These are phyloP conservation scores for Hypsopygia costalis DNA, from an alignment of 2,888 invertebrate species.

Conservation along the genomic window DNA sequence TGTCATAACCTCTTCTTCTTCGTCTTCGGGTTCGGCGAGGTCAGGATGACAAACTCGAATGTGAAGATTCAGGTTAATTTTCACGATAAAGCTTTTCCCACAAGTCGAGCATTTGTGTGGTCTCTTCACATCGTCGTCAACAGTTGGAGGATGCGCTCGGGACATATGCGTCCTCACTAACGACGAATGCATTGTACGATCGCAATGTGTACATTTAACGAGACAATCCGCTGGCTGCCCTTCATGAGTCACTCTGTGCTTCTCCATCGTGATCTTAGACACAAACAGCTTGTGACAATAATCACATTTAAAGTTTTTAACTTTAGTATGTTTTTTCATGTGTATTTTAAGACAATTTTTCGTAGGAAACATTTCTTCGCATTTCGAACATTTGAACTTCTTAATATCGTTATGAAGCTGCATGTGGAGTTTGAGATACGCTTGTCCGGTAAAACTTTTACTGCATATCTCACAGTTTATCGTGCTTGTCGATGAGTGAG, in stretches of 20 bases:
- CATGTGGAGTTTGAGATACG: constrained; percentile 71
- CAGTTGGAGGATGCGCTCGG: constrained; percentile 53
- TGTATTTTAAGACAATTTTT: constrained; percentile 72
- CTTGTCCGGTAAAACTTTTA: constrained; percentile 71
- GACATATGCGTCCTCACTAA: constrained; percentile 61
- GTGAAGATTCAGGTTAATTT: constrained; percentile 69
- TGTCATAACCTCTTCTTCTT: constrained; percentile 72
- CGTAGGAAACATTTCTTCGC: constrained; percentile 72
- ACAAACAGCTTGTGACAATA: constrained; percentile 69
- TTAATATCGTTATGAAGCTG: constrained; percentile 72
- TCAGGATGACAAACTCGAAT: constrained; percentile 72
- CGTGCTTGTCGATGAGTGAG: constrained; percentile 62
- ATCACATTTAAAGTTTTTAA: constrained; percentile 74
- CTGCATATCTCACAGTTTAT: constrained; percentile 71
- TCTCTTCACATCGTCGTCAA: constrained; percentile 67
- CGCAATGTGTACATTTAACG: constrained; percentile 70
- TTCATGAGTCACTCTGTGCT: constrained; percentile 64
- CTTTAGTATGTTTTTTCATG: constrained; percentile 74
- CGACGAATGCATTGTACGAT: constrained; percentile 66
- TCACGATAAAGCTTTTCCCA: constrained; percentile 71
- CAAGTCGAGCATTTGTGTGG: constrained; percentile 71
- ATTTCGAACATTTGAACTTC: constrained; percentile 72
- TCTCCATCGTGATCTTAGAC: constrained; percentile 74
- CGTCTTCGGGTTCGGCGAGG: constrained; percentile 67
- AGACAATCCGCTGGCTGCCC: constrained; percentile 69